Percentiles rank a stretch among this genome's conserved stretches.
Conservation (phyloP, 2,888 invertebrate genomes). For the Agonopterix heracliana region DNA sequence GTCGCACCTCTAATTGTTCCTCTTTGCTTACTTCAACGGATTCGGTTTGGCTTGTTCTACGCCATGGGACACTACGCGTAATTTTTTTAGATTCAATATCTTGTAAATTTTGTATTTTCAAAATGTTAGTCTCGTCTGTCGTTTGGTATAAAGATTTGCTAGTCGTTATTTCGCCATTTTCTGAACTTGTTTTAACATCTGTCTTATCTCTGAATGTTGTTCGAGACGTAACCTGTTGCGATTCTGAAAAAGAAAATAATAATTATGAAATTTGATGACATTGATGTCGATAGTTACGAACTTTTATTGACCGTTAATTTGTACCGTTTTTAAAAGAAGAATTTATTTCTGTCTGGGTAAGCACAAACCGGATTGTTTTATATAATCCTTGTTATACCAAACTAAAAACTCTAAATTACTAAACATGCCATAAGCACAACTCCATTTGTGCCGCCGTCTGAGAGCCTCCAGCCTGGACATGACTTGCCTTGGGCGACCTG, state of each 20-base stretch:
- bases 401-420: no score
- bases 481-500: no score
- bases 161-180: slow-evolving; percentile 26
- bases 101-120: slow-evolving; percentile 45
- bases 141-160: slow-evolving; percentile 41
- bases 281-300: neutral
- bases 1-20: slow-evolving; percentile 26
- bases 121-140: slow-evolving; percentile 58
- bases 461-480: no score
- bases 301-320: no score
- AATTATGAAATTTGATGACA: neutral
- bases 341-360: no score
- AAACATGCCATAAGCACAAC: no score
- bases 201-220: slow-evolving; percentile 45
- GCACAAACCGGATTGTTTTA: no score
- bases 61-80: slow-evolving; percentile 48
- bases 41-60: slow-evolving; percentile 32
- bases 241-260: slow-evolving; percentile 40
- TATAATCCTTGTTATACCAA: no score
- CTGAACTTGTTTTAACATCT: slow-evolving; percentile 25
- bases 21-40: slow-evolving; percentile 15
- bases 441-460: no score
- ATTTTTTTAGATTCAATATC: slow-evolving; percentile 43
- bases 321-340: no score
- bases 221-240: slow-evolving; percentile 32